Conservation (phyloP, 2,888 invertebrate genomes). For the Diaphora mendica region DNA sequence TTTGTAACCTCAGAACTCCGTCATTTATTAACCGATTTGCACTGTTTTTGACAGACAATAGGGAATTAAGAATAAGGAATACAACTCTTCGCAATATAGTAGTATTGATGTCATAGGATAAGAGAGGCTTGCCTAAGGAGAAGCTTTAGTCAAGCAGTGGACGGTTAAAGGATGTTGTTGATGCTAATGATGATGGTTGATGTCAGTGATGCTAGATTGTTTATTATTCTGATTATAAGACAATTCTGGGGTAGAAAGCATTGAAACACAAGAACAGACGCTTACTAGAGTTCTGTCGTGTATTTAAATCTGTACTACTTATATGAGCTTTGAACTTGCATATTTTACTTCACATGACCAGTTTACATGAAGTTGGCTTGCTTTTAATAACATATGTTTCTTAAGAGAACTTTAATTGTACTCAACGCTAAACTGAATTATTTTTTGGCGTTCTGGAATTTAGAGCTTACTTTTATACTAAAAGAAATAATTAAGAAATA, state of each 20-base stretch:
- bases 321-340: neutral
- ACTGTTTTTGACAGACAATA: neutral
- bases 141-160: too few species aligned
- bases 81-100: too few species aligned
- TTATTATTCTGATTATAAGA: too few species aligned
- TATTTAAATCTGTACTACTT: neutral
- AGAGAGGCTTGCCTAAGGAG: too few species aligned
- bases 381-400: neutral
- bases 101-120: too few species aligned
- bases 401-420: neutral
- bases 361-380: neutral
- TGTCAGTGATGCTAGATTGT: too few species aligned
- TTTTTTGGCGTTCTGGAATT: neutral
- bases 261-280: too few species aligned
- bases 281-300: neutral
- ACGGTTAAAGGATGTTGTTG: too few species aligned
- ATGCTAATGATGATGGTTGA: too few species aligned
- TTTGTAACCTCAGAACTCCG: neutral
- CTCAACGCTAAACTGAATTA: too few species aligned
- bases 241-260: too few species aligned
- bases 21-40: neutral
- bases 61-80: too few species aligned
- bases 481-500: neutral
- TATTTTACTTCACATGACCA: neutral
- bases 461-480: neutral